phyloP scores from a whole-genome alignment of 1,140 invertebrate species.

The Procambarus clarkii region DNA sequence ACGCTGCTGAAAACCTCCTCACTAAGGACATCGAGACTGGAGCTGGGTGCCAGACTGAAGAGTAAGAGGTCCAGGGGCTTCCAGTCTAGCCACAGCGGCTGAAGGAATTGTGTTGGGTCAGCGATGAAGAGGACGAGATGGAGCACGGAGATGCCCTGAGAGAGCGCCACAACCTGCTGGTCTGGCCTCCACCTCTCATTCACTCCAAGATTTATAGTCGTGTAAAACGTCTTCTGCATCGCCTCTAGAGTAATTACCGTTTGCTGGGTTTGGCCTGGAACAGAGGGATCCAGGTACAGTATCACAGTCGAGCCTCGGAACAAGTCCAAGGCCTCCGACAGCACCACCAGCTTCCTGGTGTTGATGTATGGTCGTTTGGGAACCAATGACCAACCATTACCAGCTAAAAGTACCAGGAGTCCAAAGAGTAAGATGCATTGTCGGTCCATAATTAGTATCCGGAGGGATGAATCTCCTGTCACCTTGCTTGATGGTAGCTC shows the following conservation, averaged over 20 bases:
- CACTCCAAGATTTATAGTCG: background rate
- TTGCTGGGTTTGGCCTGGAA: background rate
- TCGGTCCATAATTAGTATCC: too few species aligned
- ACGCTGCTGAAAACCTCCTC: background rate
- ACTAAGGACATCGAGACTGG: background rate
- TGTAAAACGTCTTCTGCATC: background rate
- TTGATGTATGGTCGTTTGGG: background rate
- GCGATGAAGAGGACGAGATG: constrained; percentile 1
- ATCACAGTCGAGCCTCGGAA: background rate
- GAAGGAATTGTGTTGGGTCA: background rate
- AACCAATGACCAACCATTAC: too few species aligned
- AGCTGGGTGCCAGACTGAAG: constrained; percentile 2
- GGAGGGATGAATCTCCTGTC: too few species aligned
- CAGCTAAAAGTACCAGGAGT: too few species aligned
- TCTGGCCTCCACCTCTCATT: too few species aligned
- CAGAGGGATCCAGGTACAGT: too few species aligned
- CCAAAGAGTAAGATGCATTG: too few species aligned
- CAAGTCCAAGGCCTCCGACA: background rate
- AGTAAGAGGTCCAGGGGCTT: constrained; percentile 22
- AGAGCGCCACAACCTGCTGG: too few species aligned
- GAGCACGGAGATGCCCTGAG: too few species aligned
- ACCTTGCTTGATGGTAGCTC: too few species aligned
- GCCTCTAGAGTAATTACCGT: background rate
- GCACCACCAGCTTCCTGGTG: background rate
- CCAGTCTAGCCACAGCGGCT: constrained; percentile 22